Percentiles rank a stretch among this genome's conserved stretches.
phyloP scores from a whole-genome alignment of 2,113 vertebrate species.

The Anas platyrhynchos region DNA sequence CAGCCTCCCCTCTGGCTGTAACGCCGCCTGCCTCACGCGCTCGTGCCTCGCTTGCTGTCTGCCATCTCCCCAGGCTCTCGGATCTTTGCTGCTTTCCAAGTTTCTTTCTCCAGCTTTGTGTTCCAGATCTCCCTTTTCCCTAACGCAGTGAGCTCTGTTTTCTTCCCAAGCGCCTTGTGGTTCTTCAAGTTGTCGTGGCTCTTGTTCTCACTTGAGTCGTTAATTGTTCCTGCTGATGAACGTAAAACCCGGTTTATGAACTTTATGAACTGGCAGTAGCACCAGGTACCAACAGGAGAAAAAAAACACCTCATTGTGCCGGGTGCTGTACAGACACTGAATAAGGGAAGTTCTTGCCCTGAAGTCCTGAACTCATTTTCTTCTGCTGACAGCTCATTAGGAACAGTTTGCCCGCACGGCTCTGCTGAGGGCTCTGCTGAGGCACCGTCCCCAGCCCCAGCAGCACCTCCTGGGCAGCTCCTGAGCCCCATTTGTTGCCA shows the following conservation, averaged over 20 bases:
- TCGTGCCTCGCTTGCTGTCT: neutral
- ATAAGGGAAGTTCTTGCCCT: slow-evolving; percentile 25
- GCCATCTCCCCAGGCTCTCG: slow-evolving; percentile 6
- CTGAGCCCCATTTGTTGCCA: neutral
- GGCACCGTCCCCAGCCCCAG: neutral
- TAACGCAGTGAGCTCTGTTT: neutral
- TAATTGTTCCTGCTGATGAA: slow-evolving; percentile 11
- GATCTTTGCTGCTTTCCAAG: neutral
- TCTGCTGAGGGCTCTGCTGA: neutral
- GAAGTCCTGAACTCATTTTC: slow-evolving; percentile 41
- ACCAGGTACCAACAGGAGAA: neutral
- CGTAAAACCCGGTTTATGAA: neutral
- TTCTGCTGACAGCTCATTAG: slow-evolving; percentile 29
- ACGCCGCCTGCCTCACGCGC: neutral
- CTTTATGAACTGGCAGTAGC: neutral
- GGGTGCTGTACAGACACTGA: neutral
- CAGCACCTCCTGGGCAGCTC: neutral
- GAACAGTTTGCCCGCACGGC: neutral
- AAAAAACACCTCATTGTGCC: neutral
- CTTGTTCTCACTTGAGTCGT: neutral
- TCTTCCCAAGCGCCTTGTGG: neutral
- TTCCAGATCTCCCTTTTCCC: neutral
- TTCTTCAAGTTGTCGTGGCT: neutral
- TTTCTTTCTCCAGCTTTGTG: neutral
- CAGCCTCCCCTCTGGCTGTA: neutral